Evolutionary conservation across 2,797 vertebrate genomes (phyloP).

Genomic region (Rhinatrema bivittatum): DNA sequence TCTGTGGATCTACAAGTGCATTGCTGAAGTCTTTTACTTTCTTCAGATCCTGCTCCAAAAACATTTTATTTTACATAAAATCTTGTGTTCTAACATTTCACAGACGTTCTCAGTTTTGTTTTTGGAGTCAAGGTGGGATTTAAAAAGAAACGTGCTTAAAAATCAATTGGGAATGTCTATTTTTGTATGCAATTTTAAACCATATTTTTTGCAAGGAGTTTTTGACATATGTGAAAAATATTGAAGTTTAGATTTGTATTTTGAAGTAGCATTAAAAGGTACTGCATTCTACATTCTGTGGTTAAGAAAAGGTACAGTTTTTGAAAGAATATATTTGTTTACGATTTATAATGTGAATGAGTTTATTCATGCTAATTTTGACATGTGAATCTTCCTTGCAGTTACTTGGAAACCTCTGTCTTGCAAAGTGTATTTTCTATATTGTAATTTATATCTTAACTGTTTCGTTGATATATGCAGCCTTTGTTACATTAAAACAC

Average conservation of each 20-base stretch:
- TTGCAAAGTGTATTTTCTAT: slow-evolving; percentile 10
- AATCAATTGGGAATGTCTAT: neutral
- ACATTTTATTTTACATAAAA: no score
- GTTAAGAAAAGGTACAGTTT: slow-evolving; percentile 38
- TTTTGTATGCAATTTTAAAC: neutral
- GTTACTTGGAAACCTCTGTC: slow-evolving; percentile 2
- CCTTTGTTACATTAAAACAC: slow-evolving; percentile 39
- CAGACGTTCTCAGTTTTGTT: slow-evolving; percentile 3
- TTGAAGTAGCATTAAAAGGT: neutral
- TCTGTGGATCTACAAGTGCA: no score
- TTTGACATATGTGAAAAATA: neutral
- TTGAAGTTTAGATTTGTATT: neutral
- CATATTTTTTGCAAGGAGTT: neutral
- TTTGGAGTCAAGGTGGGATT: slow-evolving; percentile 12
- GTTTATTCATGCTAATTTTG: slow-evolving; percentile 1
- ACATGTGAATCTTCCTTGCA: slow-evolving; percentile 2
- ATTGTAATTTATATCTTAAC: slow-evolving; percentile 15
- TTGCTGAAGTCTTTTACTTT: no score
- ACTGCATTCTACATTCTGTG: slow-evolving; percentile 25
- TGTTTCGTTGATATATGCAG: no score
- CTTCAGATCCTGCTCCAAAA: no score
- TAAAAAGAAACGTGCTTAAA: no score
- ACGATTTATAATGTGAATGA: slow-evolving; percentile 7
- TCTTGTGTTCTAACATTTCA: no score
- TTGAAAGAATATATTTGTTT: slow-evolving; percentile 1